Percentiles rank a stretch among this genome's conserved stretches.
Conservation (phyloP, 92 coral and sea anemone species). For the Epizoanthus ramosus region DNA sequence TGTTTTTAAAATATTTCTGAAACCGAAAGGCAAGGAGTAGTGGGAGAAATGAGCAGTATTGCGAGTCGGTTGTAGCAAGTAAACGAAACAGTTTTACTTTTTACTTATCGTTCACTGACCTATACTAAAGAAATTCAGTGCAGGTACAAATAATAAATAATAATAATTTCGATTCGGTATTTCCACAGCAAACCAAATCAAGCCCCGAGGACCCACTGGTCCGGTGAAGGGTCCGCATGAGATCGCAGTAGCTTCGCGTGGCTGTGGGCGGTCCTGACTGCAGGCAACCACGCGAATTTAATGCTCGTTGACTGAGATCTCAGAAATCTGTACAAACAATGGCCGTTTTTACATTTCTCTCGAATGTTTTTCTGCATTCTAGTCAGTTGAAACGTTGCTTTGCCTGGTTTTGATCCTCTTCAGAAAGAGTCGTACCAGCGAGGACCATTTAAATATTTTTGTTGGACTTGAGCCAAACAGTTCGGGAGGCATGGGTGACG, state of each 20-base stretch:
- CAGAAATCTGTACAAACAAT: not conserved
- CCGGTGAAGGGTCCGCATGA: conserved; percentile 2
- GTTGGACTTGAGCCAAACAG: no score
- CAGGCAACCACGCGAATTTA: conserved; percentile 44
- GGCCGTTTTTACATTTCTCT: conserved; percentile 16
- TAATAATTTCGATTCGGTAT: not conserved
- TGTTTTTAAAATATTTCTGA: not conserved
- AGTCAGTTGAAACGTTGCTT: not conserved
- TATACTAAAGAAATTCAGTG: not conserved
- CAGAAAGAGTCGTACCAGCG: not conserved
- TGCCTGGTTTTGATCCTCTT: not conserved
- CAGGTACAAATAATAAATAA: not conserved
- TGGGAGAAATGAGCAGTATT: no score
- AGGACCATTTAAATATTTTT: no score
- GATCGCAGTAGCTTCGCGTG: conserved; percentile 29
- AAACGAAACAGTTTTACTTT: no score
- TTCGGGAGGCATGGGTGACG: no score
- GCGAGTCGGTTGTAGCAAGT: no score
- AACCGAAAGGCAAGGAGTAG: no score
- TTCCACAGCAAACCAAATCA: not conserved
- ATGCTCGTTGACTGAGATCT: conserved; percentile 8
- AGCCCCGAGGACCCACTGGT: not conserved
- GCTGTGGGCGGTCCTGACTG: conserved; percentile 47
- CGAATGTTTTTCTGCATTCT: not conserved
- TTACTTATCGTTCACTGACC: no score